A percentile compares a stretch with the other conserved stretches of the same genome.
Evolutionary conservation across 2,888 invertebrate genomes (phyloP).

Genomic region (Pristionchus mayeri): DNA sequence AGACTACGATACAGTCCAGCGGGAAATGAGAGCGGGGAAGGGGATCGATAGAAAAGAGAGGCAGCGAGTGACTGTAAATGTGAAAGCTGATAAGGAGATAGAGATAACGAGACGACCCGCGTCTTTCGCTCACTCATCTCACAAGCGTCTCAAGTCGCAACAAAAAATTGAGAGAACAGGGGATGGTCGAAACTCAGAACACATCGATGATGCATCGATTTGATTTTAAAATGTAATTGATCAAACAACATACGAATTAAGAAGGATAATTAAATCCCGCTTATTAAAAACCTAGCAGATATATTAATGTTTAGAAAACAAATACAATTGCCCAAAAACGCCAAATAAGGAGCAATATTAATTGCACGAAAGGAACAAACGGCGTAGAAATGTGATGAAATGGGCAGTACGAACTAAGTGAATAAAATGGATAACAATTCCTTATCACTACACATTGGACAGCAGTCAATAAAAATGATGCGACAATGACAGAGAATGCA

Average conservation of each 20-base stretch:
- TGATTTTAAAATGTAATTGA: too few species aligned
- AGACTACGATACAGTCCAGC: background rate
- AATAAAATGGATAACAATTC: too few species aligned
- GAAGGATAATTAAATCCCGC: background rate
- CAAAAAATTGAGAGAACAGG: background rate
- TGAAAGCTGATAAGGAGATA: conserved; percentile 31
- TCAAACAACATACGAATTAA: background rate
- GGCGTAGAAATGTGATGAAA: conserved; percentile 1
- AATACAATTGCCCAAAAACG: too few species aligned
- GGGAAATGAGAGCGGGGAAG: conserved; percentile 14
- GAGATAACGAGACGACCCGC: conserved; percentile 35
- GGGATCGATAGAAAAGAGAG: background rate
- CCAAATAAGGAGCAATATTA: too few species aligned
- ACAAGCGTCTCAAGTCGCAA: background rate
- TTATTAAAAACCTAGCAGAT: background rate
- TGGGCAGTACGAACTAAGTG: background rate
- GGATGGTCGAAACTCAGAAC: background rate
- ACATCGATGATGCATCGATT: background rate
- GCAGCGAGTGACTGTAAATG: conserved; percentile 16
- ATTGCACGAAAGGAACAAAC: background rate
- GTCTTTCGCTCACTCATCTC: conserved; percentile 17
- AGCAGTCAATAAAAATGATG: too few species aligned
- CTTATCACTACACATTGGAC: background rate
- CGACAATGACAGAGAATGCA: too few species aligned
- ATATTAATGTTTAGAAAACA: background rate